A percentile compares a stretch with the other conserved stretches of the same genome.
Conservation (phyloP, 53 echinoderm and acorn worm genomes). For the Holothuria leucospilota region DNA sequence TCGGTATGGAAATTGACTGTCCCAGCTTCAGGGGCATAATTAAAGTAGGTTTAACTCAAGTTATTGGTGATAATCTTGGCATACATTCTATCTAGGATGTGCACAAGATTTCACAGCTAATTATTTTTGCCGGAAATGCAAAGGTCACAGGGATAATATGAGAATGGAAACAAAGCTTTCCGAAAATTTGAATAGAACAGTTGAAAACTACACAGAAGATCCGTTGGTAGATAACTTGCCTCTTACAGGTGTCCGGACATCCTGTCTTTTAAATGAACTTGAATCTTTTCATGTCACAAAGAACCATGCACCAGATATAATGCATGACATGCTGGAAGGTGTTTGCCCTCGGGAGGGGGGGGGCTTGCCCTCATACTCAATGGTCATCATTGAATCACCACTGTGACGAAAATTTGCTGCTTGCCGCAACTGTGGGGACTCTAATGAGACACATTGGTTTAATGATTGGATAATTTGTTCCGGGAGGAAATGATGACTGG, state of each 20-base stretch:
- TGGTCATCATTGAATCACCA: constrained; percentile 49
- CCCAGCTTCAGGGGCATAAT: constrained; percentile 21
- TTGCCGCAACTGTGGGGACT: constrained; percentile 66
- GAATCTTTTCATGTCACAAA: constrained; percentile 20
- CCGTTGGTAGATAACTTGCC: constrained; percentile 14
- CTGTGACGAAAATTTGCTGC: constrained; percentile 72
- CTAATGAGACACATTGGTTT: constrained; percentile 55
- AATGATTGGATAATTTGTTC: constrained; percentile 63
- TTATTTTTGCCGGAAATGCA: constrained; percentile 66
- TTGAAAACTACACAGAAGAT: constrained; percentile 51
- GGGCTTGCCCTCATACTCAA: constrained; percentile 12
- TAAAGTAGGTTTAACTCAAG: constrained; percentile 27
- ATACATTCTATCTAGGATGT: constrained; percentile 68
- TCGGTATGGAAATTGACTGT: constrained; percentile 41
- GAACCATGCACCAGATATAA: background rate
- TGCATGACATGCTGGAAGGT: constrained; percentile 30
- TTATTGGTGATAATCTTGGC: constrained; percentile 58
- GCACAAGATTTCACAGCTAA: constrained; percentile 68
- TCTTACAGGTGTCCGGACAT: constrained; percentile 43
- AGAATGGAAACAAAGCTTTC: constrained; percentile 13
- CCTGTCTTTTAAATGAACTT: constrained; percentile 43
- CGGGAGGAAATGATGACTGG: constrained; percentile 58
- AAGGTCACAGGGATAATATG: constrained; percentile 36
- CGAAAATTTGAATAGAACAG: background rate
- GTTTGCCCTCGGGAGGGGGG: constrained; percentile 3